Evolutionary conservation across 1,140 invertebrate species (phyloP).

Genomic region (Drosophila kikkawai): DNA sequence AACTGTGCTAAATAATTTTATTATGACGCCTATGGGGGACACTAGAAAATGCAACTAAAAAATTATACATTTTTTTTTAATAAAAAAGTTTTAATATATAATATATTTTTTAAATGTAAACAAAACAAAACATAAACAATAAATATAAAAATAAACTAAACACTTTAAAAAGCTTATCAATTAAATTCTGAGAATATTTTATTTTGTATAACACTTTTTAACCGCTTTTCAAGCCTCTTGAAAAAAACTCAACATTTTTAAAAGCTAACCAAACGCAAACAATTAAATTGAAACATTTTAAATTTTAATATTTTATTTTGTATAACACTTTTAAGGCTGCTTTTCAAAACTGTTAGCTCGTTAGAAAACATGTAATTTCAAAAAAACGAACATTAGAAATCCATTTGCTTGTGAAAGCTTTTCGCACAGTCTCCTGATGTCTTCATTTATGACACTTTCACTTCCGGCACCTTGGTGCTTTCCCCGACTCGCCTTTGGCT

Average conservation of each 20-base stretch:
- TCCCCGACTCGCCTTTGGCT: slow-evolving; percentile 7
- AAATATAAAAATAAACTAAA: too few species aligned
- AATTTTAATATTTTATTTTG: too few species aligned
- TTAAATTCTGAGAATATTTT: too few species aligned
- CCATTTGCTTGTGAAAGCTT: slow-evolving; percentile 11
- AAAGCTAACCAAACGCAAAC: too few species aligned
- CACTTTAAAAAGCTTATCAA: too few species aligned
- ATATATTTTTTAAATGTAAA: too few species aligned
- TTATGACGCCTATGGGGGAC: not conserved
- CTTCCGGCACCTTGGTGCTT: slow-evolving; percentile 30
- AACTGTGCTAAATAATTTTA: slow-evolving; percentile 41
- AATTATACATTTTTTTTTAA: not conserved
- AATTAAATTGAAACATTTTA: too few species aligned
- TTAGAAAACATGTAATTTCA: not conserved
- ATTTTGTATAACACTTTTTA: too few species aligned
- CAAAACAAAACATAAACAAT: too few species aligned
- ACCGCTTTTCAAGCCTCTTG: not conserved
- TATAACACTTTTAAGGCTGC: too few species aligned
- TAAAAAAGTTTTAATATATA: not conserved
- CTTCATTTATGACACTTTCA: slow-evolving; percentile 36
- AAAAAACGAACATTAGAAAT: not conserved
- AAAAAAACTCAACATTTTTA: too few species aligned
- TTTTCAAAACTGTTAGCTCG: not conserved
- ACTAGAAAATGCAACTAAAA: not conserved
- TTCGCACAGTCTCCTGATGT: slow-evolving; percentile 21